A percentile compares a stretch with the other conserved stretches of the same genome.
These are phyloP conservation scores for Carabus problematicus DNA, from an alignment of 2,888 invertebrate species.

Conservation along the genomic window DNA sequence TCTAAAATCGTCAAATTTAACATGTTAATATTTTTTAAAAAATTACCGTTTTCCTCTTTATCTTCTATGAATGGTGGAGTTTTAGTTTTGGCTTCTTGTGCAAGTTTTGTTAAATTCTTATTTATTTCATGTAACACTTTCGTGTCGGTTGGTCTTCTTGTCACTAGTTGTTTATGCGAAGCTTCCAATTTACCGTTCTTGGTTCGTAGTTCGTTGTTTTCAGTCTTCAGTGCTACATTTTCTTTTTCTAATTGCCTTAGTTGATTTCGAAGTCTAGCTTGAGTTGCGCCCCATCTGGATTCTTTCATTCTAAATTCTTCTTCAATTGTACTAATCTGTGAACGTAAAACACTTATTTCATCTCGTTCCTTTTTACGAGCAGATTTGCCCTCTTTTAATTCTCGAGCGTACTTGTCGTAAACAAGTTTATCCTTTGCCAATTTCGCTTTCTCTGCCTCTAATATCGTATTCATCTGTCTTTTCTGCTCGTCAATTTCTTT, in stretches of 20 bases:
- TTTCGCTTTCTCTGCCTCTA: slow-evolving; percentile 69
- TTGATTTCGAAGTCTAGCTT: slow-evolving; percentile 77
- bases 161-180: slow-evolving; percentile 62
- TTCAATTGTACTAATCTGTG: slow-evolving; percentile 70
- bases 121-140: slow-evolving; percentile 81
- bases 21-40: no score
- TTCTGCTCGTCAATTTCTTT: slow-evolving; percentile 71
- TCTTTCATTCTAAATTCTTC: slow-evolving; percentile 77
- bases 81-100: slow-evolving; percentile 51
- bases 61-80: slow-evolving; percentile 18
- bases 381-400: slow-evolving; percentile 31
- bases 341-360: slow-evolving; percentile 70
- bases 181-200: slow-evolving; percentile 70
- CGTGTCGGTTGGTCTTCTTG: slow-evolving; percentile 67
- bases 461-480: slow-evolving; percentile 66
- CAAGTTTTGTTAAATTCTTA: slow-evolving; percentile 64
- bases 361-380: slow-evolving; percentile 69
- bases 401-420: slow-evolving; percentile 51
- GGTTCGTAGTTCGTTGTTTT: slow-evolving; percentile 72
- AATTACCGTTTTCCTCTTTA: slow-evolving; percentile 36
- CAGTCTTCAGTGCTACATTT: slow-evolving; percentile 67
- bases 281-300: slow-evolving; percentile 72
- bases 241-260: slow-evolving; percentile 76
- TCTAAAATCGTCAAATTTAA: no score
- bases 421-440: slow-evolving; percentile 67